Evolutionary conservation across 2,797 vertebrate genomes (phyloP), one percentile per base, ranked within the genome.

Genomic region (Tokudaia muenninki): DNA sequence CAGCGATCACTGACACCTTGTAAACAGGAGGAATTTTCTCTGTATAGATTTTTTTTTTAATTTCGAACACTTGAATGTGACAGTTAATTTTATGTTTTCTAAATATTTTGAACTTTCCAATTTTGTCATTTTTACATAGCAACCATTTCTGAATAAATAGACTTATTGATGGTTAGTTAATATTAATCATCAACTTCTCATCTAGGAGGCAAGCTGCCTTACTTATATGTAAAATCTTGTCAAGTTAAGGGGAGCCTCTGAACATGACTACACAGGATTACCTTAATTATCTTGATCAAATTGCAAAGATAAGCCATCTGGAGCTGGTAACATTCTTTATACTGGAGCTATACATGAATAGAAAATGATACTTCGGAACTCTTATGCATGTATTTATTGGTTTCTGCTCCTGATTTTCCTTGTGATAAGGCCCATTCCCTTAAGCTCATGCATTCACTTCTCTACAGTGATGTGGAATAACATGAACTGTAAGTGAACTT

Each of bases 91-190:
- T 82, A 44, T 37, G 6, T 52, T 63, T 86, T 78, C 22, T 87
- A 17, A 12, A 65, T 72, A 74, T 89, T 94, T 97, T 90, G 4
- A 93, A 75, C 10, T 77, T 87, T 80, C 41, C 12, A 55, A 21
- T 55, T 63, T 74, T 79, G 21, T 61, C 52, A 50, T 24, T 67
- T 72, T 8, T 70, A 74, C 90, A 50, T 47, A 50, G 31, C 52
- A 81, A 57, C 0, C 16, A 90, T 86, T 96, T 87, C 9, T 77
- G 52, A 92, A 70, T n/a, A 50, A 17, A 41, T 1, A 88, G 1
- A 65, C 41, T 70, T 52, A 24, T 24, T 87, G 21, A 52, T 50
- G 3, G 11, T 13, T 83, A 61, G 37, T 44, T n/a, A 63, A 63
- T 47, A 34, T n/a, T 22, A 52, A 24, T 52, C 3, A 24, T n/a